Conservation (phyloP, 2,888 invertebrate species). For the Drosophila pseudotakahashii region DNA sequence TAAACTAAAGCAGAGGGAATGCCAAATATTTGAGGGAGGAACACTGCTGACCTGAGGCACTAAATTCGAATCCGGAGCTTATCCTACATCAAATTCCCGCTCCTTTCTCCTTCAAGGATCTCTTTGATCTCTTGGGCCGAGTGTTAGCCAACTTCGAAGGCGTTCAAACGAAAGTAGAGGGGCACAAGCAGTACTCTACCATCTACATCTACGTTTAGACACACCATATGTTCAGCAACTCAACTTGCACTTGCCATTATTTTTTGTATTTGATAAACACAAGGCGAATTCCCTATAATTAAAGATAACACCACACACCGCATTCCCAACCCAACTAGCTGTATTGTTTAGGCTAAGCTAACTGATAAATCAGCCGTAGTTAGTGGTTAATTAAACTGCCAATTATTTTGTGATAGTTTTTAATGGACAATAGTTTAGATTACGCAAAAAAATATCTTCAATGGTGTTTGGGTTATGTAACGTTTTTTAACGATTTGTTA, state of each 20-base stretch:
- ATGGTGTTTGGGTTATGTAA: conserved; percentile 72
- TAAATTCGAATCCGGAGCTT: conserved; percentile 28
- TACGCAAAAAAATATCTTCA: conserved; percentile 50
- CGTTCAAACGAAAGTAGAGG: conserved; percentile 6
- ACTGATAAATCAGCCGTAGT: conserved; percentile 43
- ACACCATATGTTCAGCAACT: conserved; percentile 28
- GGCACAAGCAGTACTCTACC: conserved; percentile 36
- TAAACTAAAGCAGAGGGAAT: conserved; percentile 31
- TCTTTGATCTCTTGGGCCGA: conserved; percentile 47
- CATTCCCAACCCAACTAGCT: conserved; percentile 21
- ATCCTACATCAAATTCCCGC: conserved; percentile 30
- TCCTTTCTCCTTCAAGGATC: conserved; percentile 44
- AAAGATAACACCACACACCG: conserved; percentile 22
- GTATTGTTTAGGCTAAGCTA: conserved; percentile 29
- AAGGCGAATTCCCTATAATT: conserved; percentile 27
- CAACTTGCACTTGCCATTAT: conserved; percentile 78
- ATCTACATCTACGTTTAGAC: conserved; percentile 13
- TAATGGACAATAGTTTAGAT: conserved; percentile 53
- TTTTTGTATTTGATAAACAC: conserved; percentile 51
- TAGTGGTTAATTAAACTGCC: conserved; percentile 76
- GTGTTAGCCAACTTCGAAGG: conserved; percentile 36
- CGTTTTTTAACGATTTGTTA: conserved; percentile 60
- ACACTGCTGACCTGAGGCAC: conserved; percentile 40
- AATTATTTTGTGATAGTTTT: conserved; percentile 81
- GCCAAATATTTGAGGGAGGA: conserved; percentile 44